A percentile compares a stretch with the other conserved stretches of the same genome.
These are phyloP conservation scores for Tenebrio molitor DNA, from an alignment of 1,140 invertebrate species.

Conservation along the genomic window DNA sequence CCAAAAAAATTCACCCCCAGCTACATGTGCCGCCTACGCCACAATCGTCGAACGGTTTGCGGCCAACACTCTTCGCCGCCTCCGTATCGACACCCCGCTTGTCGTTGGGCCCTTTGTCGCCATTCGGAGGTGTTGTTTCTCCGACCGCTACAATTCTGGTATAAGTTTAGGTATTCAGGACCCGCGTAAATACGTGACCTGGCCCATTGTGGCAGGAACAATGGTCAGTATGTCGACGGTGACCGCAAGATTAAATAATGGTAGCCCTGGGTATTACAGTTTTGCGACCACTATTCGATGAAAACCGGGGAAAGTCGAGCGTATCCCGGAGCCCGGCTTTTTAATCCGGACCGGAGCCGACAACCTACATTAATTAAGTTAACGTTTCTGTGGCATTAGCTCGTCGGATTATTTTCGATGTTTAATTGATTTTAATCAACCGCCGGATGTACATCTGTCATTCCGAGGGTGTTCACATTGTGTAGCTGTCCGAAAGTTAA, in stretches of 20 bases:
- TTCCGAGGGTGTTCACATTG: too few species aligned
- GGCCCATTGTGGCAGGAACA: slow-evolving; percentile 43
- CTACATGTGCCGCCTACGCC: too few species aligned
- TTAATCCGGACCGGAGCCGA: slow-evolving; percentile 17
- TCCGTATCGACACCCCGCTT: not conserved
- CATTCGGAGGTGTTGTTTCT: slow-evolving; percentile 3
- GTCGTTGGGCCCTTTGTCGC: not conserved
- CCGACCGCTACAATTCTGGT: slow-evolving; percentile 2
- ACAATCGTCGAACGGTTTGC: too few species aligned
- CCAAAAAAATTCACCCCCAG: too few species aligned
- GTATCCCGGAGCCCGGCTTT: slow-evolving; percentile 6
- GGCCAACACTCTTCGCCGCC: not conserved
- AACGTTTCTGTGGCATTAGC: not conserved
- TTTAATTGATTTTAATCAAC: slow-evolving; percentile 18
- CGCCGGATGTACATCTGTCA: too few species aligned
- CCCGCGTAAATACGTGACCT: slow-evolving; percentile 8
- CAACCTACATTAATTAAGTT: slow-evolving; percentile 41
- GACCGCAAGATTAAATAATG: slow-evolving; percentile 52
- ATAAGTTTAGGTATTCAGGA: slow-evolving; percentile 26
- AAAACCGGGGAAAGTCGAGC: slow-evolving; percentile 37
- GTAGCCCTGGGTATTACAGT: slow-evolving; percentile 45
- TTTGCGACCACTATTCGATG: slow-evolving; percentile 39
- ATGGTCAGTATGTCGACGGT: slow-evolving; percentile 40
- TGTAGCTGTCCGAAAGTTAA: too few species aligned
- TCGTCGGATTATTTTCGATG: not conserved